phyloP scores from a whole-genome alignment of 2,797 vertebrate species.

The Tauraco hartlaubi region DNA sequence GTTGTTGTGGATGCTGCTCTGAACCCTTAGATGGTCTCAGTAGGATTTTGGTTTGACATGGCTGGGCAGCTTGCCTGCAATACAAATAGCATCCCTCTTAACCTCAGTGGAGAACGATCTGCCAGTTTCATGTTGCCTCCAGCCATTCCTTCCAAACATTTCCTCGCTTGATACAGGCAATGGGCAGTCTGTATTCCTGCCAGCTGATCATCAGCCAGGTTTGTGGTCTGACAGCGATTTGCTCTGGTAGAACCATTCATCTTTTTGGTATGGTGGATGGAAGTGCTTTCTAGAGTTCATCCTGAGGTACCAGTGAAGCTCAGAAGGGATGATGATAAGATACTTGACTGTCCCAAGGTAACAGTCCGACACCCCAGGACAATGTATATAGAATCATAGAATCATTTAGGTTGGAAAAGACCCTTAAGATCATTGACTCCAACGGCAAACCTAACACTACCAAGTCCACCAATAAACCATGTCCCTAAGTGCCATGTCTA shows the following conservation, averaged over 20 bases:
- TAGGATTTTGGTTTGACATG: not conserved
- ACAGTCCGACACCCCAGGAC: not conserved
- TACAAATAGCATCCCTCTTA: not conserved
- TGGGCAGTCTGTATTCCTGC: not conserved
- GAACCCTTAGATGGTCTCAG: not conserved
- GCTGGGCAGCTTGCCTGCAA: not conserved
- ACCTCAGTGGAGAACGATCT: not conserved
- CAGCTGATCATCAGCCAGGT: not conserved
- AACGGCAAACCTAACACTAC: not conserved
- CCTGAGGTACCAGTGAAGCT: not conserved
- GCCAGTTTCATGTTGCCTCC: not conserved
- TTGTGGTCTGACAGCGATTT: not conserved
- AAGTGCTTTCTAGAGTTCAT: not conserved
- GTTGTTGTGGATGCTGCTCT: not conserved
- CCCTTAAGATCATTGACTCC: not conserved
- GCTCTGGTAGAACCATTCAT: not conserved
- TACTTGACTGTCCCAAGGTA: not conserved
- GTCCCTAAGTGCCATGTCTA: not conserved
- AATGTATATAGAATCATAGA: not conserved
- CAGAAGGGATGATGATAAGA: not conserved
- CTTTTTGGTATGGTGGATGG: not conserved
- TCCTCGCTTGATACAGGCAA: not conserved
- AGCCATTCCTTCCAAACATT: not conserved
- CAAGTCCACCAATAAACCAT: not conserved
- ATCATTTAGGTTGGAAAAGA: not conserved